Conservation (phyloP, 2,888 invertebrate species). For the Cerceris ruficornis region DNA sequence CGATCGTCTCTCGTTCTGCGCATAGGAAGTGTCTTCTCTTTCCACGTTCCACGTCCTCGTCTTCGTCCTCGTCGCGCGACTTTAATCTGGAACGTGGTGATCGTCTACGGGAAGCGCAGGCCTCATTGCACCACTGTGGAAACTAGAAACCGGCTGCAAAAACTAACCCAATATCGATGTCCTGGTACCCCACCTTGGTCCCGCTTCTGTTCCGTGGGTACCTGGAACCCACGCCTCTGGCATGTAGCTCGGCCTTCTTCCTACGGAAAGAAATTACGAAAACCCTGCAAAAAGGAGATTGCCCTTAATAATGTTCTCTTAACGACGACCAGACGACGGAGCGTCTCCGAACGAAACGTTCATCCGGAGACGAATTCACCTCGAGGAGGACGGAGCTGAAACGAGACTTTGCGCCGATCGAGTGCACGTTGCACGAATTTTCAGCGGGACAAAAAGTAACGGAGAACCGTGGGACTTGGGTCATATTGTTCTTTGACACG, state of each 20-base stretch:
- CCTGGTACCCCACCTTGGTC: conserved; percentile 51
- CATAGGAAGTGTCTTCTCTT: conserved; percentile 13
- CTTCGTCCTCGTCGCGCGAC: conserved; percentile 22
- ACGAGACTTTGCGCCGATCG: no score
- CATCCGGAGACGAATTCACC: no score
- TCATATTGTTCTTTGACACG: no score
- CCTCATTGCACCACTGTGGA: conserved; percentile 76
- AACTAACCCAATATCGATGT: conserved; percentile 77
- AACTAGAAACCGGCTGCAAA: conserved; percentile 74
- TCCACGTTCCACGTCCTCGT: conserved; percentile 31
- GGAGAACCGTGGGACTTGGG: no score
- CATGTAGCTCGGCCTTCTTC: conserved; percentile 53
- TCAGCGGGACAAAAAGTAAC: no score
- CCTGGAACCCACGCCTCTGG: conserved; percentile 67
- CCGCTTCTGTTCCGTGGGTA: conserved; percentile 48
- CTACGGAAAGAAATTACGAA: background rate
- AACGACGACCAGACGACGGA: no score
- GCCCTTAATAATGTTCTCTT: background rate
- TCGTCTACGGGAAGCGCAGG: conserved; percentile 73
- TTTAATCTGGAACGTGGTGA: conserved; percentile 71
- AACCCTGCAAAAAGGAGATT: background rate
- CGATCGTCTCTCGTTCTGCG: background rate
- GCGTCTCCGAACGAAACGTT: no score
- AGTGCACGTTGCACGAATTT: no score
- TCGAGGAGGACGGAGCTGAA: no score